Evolutionary conservation across 2,113 vertebrate genomes (phyloP), one percentile per base, ranked within the genome.

Genomic region (Sylvilagus bachmani): DNA sequence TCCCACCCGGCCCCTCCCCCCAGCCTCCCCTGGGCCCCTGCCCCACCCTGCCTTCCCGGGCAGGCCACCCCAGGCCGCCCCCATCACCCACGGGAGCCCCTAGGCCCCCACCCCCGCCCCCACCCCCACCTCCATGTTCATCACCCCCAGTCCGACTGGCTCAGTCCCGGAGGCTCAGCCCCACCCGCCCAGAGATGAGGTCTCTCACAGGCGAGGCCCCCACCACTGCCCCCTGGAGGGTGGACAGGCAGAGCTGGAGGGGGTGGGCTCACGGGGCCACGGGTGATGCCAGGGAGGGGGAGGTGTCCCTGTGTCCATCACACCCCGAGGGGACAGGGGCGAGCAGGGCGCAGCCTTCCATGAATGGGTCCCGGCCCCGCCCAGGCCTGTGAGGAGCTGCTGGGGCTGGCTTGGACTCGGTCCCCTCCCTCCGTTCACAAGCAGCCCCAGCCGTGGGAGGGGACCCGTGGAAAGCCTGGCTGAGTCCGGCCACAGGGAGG

Each of bases 401-500:
- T 14, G 1, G 2, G 0, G 0, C 13, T 2, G 8, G 38, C 38
- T 5, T 38, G 9, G 44, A 44, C 31, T 4, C 1, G 31, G 6
- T 2, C 22, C 5, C 0, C 8, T 6, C 5, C 12, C 4, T 11
- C 29, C 49, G 14, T 7, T 25, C 19, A 2, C 19, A 12, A 4
- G 5, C 25, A 64, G 13, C 31, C 69, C 53, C 64, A 19, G 33
- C 19, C 29, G n/a, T 5, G 19, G 21, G 10, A 16, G 10, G 22
- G 51, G 36, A 0, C 38, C 17, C 1, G 5, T 2, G 0, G 29
- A 17, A 31, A 61, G 69, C 5, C 6, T 44, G 44, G 12, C 25
- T 16, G 58, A 58, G 7, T 7, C 0, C 0, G 55, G 44, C 77
- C 71, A 33, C n/a, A n/a, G 10, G 3, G 8, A 55, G 78, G 29